These are phyloP conservation scores for Drosophila formosana DNA, from an alignment of 2,888 invertebrate genomes.

Conservation along the genomic window DNA sequence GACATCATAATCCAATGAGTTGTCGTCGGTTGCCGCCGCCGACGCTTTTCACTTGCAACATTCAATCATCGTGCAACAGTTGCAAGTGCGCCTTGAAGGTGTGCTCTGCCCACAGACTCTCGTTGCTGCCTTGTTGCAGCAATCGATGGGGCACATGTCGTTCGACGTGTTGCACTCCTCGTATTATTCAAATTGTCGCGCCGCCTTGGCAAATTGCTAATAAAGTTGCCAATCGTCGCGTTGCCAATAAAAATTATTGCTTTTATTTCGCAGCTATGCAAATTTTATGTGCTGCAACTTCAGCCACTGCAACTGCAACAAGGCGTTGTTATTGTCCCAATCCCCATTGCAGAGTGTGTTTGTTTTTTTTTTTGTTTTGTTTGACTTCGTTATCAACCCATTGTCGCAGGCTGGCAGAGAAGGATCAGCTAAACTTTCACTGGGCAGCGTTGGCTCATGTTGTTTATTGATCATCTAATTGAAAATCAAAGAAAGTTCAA, in stretches of 20 bases:
- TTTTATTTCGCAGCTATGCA: constrained; percentile 55
- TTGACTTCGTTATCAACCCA: constrained; percentile 48
- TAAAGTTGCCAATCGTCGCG: constrained; percentile 64
- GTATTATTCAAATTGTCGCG: constrained; percentile 65
- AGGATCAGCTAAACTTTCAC: constrained; percentile 51
- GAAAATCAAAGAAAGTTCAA: constrained; percentile 32
- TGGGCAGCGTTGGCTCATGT: constrained; percentile 3
- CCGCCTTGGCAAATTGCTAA: constrained; percentile 71
- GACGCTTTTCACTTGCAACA: constrained; percentile 50
- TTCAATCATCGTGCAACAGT: constrained; percentile 54
- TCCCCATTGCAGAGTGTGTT: background rate
- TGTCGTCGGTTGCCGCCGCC: constrained; percentile 37
- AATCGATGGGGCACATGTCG: constrained; percentile 22
- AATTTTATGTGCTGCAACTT: constrained; percentile 48
- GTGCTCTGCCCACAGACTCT: constrained; percentile 10
- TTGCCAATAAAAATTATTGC: constrained; percentile 67
- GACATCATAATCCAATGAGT: constrained; percentile 46
- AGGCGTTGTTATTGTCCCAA: constrained; percentile 34
- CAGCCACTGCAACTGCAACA: constrained; percentile 42
- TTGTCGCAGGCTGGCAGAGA: constrained; percentile 38
- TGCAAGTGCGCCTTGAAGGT: constrained; percentile 27
- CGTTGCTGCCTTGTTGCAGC: background rate
- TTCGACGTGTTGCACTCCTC: constrained; percentile 24
- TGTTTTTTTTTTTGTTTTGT: constrained; percentile 5
- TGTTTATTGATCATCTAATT: constrained; percentile 35